These are phyloP conservation scores for Sorex maritimensis DNA, from an alignment of 2,797 vertebrate species.

Conservation along the genomic window DNA sequence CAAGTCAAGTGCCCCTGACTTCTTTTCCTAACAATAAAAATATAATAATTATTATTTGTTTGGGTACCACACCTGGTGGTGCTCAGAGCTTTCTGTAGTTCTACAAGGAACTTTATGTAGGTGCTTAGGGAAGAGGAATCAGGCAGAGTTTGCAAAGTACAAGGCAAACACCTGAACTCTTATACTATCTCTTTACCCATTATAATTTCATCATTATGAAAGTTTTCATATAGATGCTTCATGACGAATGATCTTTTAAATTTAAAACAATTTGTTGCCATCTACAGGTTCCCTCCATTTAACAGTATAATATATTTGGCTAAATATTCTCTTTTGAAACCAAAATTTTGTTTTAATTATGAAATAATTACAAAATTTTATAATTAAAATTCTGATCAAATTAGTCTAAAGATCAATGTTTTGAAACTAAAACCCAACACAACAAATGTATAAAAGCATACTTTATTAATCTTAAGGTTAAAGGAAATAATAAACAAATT, in stretches of 20 bases:
- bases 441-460: conserved; percentile 41
- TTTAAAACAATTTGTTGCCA: conserved; percentile 44
- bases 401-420: not conserved
- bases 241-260: not conserved
- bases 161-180: no score
- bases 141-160: no score
- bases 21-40: no score
- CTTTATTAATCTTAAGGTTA: conserved; percentile 49
- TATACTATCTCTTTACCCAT: no score
- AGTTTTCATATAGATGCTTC: not conserved
- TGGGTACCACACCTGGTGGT: no score
- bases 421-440: conserved; percentile 47
- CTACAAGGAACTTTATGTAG: no score
- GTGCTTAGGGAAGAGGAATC: no score
- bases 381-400: conserved; percentile 62
- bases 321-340: conserved; percentile 64
- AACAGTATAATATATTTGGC: not conserved
- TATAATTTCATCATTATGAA: not conserved
- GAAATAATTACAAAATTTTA: not conserved
- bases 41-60: no score
- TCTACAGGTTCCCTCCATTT: not conserved
- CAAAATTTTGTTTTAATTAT: not conserved
- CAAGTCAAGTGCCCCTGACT: not conserved
- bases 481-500: conserved; percentile 1
- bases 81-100: no score